Evolutionary conservation across 2,797 vertebrate genomes (phyloP).

Genomic region (Melanotaenia parkinsoni): DNA sequence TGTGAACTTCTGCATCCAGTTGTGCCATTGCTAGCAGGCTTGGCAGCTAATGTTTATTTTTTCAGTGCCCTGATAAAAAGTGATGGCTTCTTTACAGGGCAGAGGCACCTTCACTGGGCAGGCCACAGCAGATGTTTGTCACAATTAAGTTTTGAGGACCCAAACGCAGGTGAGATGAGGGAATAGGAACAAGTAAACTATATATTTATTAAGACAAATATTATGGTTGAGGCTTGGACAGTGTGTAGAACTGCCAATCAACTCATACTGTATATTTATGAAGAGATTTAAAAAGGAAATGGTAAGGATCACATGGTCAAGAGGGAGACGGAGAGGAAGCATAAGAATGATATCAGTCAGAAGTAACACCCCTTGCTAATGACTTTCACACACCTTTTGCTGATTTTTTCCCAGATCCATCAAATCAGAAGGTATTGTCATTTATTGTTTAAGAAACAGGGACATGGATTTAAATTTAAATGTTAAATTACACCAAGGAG

Average conservation of each 20-base stretch:
- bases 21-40: background rate
- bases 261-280: background rate
- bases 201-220: background rate
- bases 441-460: too few relatives aligned
- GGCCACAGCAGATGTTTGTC: background rate
- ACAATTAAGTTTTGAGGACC: background rate
- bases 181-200: background rate
- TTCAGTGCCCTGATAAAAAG: background rate
- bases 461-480: background rate
- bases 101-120: background rate
- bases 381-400: slow-evolving; percentile 1
- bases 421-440: background rate
- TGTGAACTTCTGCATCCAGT: background rate
- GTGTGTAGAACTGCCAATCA: background rate
- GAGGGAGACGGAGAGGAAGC: background rate
- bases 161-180: background rate
- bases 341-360: background rate
- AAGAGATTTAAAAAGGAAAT: background rate
- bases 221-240: background rate
- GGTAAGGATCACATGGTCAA: background rate
- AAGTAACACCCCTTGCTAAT: background rate
- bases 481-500: background rate
- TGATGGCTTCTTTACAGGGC: background rate
- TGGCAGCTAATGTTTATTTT: background rate
- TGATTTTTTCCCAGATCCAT: background rate